These are phyloP conservation scores for Blera fallax DNA, from an alignment of 2,888 invertebrate species.

Conservation along the genomic window DNA sequence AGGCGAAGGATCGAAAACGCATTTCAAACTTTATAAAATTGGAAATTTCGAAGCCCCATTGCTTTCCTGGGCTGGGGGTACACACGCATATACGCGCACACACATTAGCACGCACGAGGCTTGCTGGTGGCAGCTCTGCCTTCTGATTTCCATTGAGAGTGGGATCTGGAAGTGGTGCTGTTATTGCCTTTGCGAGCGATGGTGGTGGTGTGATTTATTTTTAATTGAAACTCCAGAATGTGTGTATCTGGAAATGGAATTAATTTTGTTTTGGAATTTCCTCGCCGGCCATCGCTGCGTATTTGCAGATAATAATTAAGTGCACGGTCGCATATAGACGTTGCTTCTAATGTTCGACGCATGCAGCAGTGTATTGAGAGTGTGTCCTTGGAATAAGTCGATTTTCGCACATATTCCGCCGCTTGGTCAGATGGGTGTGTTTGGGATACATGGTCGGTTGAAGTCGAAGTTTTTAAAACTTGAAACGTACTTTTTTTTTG, in stretches of 20 bases:
- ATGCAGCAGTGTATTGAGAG: slow-evolving; percentile 8
- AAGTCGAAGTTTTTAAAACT: neutral
- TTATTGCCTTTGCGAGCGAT: slow-evolving; percentile 54
- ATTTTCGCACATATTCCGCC: slow-evolving; percentile 23
- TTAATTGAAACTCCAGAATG: slow-evolving; percentile 81
- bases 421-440: neutral
- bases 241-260: slow-evolving; percentile 77
- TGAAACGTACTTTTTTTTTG: too few relatives aligned
- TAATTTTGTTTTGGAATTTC: slow-evolving; percentile 81
- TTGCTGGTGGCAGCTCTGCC: slow-evolving; percentile 39
- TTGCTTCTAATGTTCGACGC: slow-evolving; percentile 33
- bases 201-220: slow-evolving; percentile 80
- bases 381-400: slow-evolving; percentile 53
- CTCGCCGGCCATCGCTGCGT: slow-evolving; percentile 77
- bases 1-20: slow-evolving; percentile 59
- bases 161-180: slow-evolving; percentile 65
- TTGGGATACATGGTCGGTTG: neutral
- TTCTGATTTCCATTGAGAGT: slow-evolving; percentile 52
- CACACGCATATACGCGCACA: slow-evolving; percentile 32
- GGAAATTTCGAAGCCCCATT: slow-evolving; percentile 46
- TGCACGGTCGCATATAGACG: slow-evolving; percentile 76
- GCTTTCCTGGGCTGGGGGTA: neutral
- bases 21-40: slow-evolving; percentile 64
- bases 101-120: slow-evolving; percentile 37
- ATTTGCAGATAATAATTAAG: slow-evolving; percentile 81